phyloP scores from a whole-genome alignment of 2,113 vertebrate species.

The Trichomycterus rosablanca region DNA sequence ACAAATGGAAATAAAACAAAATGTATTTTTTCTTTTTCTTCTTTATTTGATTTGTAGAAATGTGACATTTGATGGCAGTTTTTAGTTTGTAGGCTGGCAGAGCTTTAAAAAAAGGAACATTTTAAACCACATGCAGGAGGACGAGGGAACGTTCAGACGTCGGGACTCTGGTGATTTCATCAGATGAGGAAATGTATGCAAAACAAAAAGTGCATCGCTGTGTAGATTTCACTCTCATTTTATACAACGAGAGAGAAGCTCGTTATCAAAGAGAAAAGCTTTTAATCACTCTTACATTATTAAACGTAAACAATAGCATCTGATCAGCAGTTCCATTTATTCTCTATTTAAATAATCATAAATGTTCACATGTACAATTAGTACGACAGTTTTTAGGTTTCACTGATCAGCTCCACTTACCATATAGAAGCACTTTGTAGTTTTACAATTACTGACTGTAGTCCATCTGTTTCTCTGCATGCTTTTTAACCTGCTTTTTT shows the following conservation, averaged over 20 bases:
- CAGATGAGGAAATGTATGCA: neutral
- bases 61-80: slow-evolving; percentile 12
- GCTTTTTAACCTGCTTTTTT: no score
- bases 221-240: neutral
- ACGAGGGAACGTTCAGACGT: neutral
- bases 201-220: neutral
- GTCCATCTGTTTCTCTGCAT: no score
- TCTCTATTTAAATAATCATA: no score
- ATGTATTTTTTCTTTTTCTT: slow-evolving; percentile 97
- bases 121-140: neutral
- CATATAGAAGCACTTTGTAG: no score
- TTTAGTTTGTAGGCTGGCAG: slow-evolving; percentile 12
- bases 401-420: neutral
- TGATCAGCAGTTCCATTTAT: no score
- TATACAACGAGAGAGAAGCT: neutral
- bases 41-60: slow-evolving; percentile 78
- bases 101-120: slow-evolving; percentile 6
- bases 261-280: neutral
- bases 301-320: no score
- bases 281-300: no score
- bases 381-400: no score
- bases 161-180: no score
- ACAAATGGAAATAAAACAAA: slow-evolving; percentile 88
- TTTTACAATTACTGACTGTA: no score
- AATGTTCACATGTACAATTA: no score